Conservation (phyloP, 2,113 vertebrate genomes). For the Syngnathus floridae region DNA sequence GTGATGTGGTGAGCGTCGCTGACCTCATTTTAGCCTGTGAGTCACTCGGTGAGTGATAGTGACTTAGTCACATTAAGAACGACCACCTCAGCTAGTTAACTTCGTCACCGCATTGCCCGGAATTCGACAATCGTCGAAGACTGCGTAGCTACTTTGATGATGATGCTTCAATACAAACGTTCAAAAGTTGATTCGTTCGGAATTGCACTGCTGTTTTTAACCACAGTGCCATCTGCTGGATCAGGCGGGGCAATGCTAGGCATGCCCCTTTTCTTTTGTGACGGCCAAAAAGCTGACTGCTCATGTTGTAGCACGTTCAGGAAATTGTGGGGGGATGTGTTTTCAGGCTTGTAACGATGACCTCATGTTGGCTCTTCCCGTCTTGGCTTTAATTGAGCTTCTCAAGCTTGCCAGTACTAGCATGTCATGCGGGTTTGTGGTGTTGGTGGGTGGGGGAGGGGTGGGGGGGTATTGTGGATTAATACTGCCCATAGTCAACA, state of each 20-base stretch:
- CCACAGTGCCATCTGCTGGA: too few relatives aligned
- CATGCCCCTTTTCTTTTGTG: background rate
- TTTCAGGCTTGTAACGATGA: slow-evolving; percentile 33
- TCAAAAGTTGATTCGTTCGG: too few relatives aligned
- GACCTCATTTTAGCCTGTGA: background rate
- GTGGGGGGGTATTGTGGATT: slow-evolving; percentile 3
- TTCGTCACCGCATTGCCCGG: background rate
- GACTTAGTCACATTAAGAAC: background rate
- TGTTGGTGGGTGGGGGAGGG: background rate
- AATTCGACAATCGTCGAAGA: background rate
- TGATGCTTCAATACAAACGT: background rate
- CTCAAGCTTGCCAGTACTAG: background rate
- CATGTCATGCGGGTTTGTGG: slow-evolving; percentile 4
- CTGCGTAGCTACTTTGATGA: background rate
- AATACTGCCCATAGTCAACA: slow-evolving; percentile 15
- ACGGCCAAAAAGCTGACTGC: background rate
- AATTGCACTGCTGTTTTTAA: background rate
- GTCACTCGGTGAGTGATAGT: slow-evolving; percentile 9
- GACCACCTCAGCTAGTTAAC: background rate
- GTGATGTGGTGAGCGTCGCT: slow-evolving; percentile 3
- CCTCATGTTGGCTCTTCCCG: slow-evolving; percentile 39
- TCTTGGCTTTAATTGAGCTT: slow-evolving; percentile 35
- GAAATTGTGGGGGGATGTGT: background rate
- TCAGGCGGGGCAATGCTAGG: too few relatives aligned
- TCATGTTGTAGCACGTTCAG: background rate